phyloP scores from a whole-genome alignment of 2,113 vertebrate species.

The Urocolius indicus region DNA sequence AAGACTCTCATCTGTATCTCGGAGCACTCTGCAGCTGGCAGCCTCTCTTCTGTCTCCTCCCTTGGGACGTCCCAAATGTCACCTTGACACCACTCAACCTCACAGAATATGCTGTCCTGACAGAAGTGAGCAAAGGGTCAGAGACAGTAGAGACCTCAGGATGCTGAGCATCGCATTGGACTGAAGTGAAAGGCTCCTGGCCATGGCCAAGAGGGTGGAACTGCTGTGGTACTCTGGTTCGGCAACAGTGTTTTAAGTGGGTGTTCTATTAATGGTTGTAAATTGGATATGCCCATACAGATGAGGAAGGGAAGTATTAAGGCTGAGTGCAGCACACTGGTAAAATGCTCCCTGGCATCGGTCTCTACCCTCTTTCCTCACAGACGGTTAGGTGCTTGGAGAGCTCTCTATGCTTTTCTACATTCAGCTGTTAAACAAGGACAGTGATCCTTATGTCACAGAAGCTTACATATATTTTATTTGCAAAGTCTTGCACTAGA shows the following conservation, averaged over 20 bases:
- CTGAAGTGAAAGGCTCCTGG: neutral
- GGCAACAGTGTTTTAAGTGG: neutral
- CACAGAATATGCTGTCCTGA: fast-evolving
- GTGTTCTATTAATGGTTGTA: neutral
- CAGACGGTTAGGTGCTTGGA: neutral
- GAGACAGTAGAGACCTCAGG: fast-evolving
- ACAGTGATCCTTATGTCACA: neutral
- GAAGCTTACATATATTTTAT: neutral
- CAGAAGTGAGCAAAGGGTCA: neutral
- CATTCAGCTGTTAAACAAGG: neutral
- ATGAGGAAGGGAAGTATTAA: neutral
- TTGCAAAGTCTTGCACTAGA: neutral
- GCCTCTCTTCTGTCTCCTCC: neutral
- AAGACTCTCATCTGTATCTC: neutral
- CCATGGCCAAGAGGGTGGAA: too few species aligned
- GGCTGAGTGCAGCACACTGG: neutral
- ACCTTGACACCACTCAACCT: neutral
- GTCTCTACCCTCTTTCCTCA: neutral
- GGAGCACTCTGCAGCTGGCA: neutral
- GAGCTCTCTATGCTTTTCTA: fast-evolving
- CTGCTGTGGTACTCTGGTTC: neutral
- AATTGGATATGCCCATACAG: neutral
- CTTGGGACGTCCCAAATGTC: neutral
- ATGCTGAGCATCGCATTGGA: neutral
- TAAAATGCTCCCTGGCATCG: neutral